phyloP scores from a whole-genome alignment of 1,140 invertebrate genomes.

The Palaemon carinicauda region DNA sequence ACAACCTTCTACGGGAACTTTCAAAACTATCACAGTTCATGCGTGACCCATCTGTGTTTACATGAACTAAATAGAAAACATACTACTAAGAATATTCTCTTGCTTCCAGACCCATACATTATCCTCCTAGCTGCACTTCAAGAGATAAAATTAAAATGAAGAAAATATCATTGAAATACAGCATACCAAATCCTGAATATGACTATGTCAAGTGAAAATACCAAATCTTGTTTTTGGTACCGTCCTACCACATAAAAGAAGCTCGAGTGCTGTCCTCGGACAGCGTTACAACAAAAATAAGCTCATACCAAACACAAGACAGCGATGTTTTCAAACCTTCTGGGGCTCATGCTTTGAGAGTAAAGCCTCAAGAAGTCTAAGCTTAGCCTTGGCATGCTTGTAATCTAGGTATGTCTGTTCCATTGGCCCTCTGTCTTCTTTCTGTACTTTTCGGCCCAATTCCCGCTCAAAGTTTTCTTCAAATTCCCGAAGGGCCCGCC shows the following conservation, averaged over 20 bases:
- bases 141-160: constrained; percentile 26
- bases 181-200: not conserved
- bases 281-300: not conserved
- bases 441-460: constrained; percentile 77
- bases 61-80: constrained; percentile 22
- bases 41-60: constrained; percentile 35
- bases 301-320: not conserved
- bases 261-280: too few species aligned
- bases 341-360: constrained; percentile 76
- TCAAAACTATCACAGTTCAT: constrained; percentile 50
- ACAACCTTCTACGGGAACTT: constrained; percentile 43
- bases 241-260: too few species aligned
- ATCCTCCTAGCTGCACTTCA: constrained; percentile 31
- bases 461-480: constrained; percentile 83
- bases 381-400: constrained; percentile 87
- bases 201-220: not conserved
- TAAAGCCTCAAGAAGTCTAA: constrained; percentile 85
- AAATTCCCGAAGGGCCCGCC: constrained; percentile 80
- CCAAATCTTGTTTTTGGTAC: too few species aligned
- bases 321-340: constrained; percentile 35
- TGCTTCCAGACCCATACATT: constrained; percentile 17
- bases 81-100: constrained; percentile 28
- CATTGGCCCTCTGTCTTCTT: constrained; percentile 81
- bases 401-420: constrained; percentile 83
- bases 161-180: constrained; percentile 13